Conservation (phyloP, 2,113 vertebrate species). For the Podocnemis expansa region DNA sequence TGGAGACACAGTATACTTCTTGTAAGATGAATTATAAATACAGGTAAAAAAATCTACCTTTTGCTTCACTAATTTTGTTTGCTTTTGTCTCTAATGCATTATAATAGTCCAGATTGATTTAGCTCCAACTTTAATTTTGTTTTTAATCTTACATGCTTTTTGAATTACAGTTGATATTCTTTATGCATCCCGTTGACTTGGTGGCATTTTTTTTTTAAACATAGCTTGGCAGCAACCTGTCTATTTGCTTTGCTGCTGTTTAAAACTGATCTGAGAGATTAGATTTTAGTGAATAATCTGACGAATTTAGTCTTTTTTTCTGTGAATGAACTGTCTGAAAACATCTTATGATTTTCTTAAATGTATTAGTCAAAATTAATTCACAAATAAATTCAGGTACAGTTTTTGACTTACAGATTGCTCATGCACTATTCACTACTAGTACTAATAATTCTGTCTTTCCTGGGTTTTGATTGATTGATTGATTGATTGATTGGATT, state of each 20-base stretch:
- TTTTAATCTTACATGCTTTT: constrained; percentile 13
- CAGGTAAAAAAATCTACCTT: not conserved
- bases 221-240: constrained; percentile 12
- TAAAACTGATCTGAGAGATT: not conserved
- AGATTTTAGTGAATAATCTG: not conserved
- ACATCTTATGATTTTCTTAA: not conserved
- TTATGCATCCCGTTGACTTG: constrained; percentile 24
- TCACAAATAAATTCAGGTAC: not conserved
- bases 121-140: not conserved
- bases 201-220: not conserved
- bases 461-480: not conserved
- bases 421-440: not conserved
- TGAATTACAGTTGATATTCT: constrained; percentile 37
- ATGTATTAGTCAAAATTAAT: not conserved
- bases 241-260: not conserved
- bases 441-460: not conserved
- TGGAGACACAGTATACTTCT: constrained; percentile 83
- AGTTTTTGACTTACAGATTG: not conserved
- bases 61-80: not conserved
- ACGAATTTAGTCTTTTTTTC: not conserved
- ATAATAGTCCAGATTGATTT: not conserved
- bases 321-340: not conserved
- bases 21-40: not conserved
- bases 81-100: constrained; percentile 8
- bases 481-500: not conserved